Percentiles rank a stretch among this genome's conserved stretches.
These are phyloP conservation scores for Drosophila birchii DNA, from an alignment of 2,888 invertebrate species.

Conservation along the genomic window DNA sequence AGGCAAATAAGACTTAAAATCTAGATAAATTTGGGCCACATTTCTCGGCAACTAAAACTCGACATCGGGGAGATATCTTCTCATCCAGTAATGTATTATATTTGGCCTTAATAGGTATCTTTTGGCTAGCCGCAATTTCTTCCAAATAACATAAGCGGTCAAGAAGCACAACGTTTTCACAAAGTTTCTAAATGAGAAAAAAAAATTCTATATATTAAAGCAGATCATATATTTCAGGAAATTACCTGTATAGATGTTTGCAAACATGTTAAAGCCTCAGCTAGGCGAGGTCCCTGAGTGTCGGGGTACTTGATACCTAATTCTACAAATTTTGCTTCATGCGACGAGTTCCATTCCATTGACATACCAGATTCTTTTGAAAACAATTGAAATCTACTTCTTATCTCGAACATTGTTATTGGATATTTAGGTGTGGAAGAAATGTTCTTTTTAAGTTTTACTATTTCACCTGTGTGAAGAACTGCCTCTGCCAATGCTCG, in stretches of 20 bases:
- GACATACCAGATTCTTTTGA: constrained; percentile 43
- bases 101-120: constrained; percentile 83
- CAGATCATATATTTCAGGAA: background rate
- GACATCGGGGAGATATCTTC: constrained; percentile 88
- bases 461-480: constrained; percentile 83
- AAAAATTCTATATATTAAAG: background rate
- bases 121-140: constrained; percentile 78
- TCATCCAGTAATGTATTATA: constrained; percentile 88
- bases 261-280: constrained; percentile 84
- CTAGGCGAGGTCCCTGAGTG: constrained; percentile 74
- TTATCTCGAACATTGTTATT: constrained; percentile 53
- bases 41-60: constrained; percentile 87
- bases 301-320: constrained; percentile 58
- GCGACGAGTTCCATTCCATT: constrained; percentile 65
- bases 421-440: background rate
- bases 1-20: background rate
- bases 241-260: constrained; percentile 85
- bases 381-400: constrained; percentile 60
- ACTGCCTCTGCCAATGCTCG: constrained; percentile 88
- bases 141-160: constrained; percentile 86
- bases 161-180: constrained; percentile 86
- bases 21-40: constrained; percentile 41
- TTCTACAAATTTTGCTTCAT: constrained; percentile 60
- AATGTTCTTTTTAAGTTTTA: constrained; percentile 19
- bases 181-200: constrained; percentile 85